Percentiles rank a stretch among this genome's conserved stretches.
phyloP scores from a whole-genome alignment of 2,888 invertebrate species.

The Napeogenes sylphis region DNA sequence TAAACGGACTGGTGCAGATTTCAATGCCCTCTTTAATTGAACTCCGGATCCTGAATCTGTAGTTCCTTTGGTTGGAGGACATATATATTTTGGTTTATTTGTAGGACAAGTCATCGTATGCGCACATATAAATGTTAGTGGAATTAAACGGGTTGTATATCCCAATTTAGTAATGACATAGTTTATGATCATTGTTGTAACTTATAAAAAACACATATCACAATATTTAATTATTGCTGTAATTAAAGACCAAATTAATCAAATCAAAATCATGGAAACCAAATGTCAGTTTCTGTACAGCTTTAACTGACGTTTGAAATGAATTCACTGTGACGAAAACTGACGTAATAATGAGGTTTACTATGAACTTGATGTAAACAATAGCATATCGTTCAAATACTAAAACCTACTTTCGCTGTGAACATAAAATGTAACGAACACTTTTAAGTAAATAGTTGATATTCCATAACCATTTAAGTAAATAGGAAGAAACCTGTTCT shows the following conservation, averaged over 20 bases:
- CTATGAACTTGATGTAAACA: too few relatives aligned
- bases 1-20: constrained; percentile 73
- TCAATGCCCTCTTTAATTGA: constrained; percentile 41
- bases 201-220: neutral
- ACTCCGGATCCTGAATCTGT: constrained; percentile 4
- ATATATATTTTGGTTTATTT: neutral
- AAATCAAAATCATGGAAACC: neutral
- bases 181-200: constrained; percentile 10
- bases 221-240: neutral
- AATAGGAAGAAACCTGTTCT: too few relatives aligned
- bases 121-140: constrained; percentile 14
- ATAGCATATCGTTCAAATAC: too few relatives aligned
- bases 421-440: too few relatives aligned
- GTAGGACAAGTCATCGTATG: constrained; percentile 31
- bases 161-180: constrained; percentile 16
- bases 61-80: neutral
- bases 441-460: too few relatives aligned
- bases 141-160: constrained; percentile 1
- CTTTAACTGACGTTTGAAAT: too few relatives aligned
- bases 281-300: neutral
- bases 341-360: too few relatives aligned
- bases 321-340: too few relatives aligned
- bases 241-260: neutral
- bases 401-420: too few relatives aligned
- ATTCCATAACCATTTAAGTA: too few relatives aligned